These are phyloP conservation scores for Drosophila bifasciata DNA, from an alignment of 1,140 invertebrate genomes.

Conservation along the genomic window DNA sequence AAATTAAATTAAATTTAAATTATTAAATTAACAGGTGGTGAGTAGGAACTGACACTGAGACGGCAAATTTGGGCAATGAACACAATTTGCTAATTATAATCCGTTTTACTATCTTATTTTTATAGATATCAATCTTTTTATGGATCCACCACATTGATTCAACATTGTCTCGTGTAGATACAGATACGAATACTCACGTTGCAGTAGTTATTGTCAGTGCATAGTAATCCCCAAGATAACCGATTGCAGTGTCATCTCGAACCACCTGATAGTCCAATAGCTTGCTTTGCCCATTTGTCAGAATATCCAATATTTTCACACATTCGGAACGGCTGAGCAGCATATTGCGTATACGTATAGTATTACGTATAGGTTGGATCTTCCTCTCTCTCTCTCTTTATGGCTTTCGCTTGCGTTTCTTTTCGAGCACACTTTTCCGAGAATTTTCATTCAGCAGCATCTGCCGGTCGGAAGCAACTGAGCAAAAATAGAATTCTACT, in stretches of 20 bases:
- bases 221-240: slow-evolving; percentile 79
- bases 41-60: no score
- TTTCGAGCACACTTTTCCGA: slow-evolving; percentile 24
- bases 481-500: slow-evolving; percentile 45
- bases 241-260: slow-evolving; percentile 47
- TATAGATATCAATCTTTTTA: slow-evolving; percentile 1
- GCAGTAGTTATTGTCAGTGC: slow-evolving; percentile 43
- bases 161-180: not conserved
- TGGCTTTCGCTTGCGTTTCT: not conserved
- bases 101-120: not conserved
- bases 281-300: not conserved
- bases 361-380: slow-evolving; percentile 43
- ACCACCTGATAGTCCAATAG: slow-evolving; percentile 41
- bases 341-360: slow-evolving; percentile 61
- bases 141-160: no score
- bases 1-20: no score
- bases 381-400: slow-evolving; percentile 4
- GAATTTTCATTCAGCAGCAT: slow-evolving; percentile 41
- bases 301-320: slow-evolving; percentile 43
- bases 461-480: slow-evolving; percentile 53
- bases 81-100: no score
- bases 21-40: no score
- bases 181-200: slow-evolving; percentile 42
- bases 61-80: no score
- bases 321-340: slow-evolving; percentile 52